Conservation (phyloP, 2,888 invertebrate genomes). For the Hedychridium roseum region DNA sequence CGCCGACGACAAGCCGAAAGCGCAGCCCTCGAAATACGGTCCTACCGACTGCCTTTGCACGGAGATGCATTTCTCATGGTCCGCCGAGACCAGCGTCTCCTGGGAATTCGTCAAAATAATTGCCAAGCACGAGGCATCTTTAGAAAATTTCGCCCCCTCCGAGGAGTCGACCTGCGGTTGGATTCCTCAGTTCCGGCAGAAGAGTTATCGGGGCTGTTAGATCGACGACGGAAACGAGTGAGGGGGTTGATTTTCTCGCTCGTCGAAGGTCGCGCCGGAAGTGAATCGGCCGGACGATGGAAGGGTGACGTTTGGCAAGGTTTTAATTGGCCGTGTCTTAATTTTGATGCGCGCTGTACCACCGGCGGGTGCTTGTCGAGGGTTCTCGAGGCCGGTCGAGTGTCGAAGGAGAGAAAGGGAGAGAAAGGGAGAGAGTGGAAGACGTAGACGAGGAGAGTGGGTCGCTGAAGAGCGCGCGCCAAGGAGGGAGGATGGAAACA, state of each 20-base stretch:
- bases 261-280: not conserved
- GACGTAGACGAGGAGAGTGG: conserved; percentile 9
- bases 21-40: conserved; percentile 5
- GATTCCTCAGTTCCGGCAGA: no score
- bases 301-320: conserved; percentile 32
- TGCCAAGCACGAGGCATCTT: no score
- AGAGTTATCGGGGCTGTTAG: no score
- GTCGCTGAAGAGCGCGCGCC: conserved; percentile 3
- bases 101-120: no score
- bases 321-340: conserved; percentile 58
- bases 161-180: no score
- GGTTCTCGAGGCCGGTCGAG: conserved; percentile 43
- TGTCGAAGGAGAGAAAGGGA: conserved; percentile 20
- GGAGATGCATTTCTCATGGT: no score
- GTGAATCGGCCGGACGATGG: not conserved
- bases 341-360: conserved; percentile 49
- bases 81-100: no score
- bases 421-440: conserved; percentile 14
- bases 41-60: conserved; percentile 18
- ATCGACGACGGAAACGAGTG: not conserved
- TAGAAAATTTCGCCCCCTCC: no score
- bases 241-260: not conserved
- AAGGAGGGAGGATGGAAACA: conserved; percentile 17
- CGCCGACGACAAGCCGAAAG: conserved; percentile 1
- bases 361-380: conserved; percentile 33